Conservation (phyloP, 2,888 invertebrate species). For the Leptinotarsa tumamoca region DNA sequence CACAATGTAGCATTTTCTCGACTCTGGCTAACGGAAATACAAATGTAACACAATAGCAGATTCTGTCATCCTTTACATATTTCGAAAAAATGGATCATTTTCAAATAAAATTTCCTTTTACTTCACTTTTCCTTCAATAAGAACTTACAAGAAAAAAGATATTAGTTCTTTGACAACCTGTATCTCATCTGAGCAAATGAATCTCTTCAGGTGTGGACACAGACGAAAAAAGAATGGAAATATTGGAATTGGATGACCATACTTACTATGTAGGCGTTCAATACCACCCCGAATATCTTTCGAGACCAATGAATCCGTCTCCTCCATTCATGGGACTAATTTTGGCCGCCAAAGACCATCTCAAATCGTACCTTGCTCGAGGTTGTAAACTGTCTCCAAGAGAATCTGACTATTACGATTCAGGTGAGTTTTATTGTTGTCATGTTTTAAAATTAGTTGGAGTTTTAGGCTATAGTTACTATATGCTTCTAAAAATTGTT, state of each 20-base stretch:
- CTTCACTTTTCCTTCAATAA: no score
- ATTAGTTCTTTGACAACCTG: no score
- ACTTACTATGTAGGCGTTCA: conserved; percentile 96
- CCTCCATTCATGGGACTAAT: conserved; percentile 96
- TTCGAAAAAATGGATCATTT: no score
- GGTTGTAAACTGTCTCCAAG: conserved; percentile 82
- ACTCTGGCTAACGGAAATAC: no score
- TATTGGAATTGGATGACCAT: conserved; percentile 87
- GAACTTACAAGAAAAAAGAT: no score
- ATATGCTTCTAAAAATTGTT: not conserved
- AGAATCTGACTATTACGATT: conserved; percentile 78
- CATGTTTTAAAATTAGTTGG: no score
- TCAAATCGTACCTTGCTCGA: conserved; percentile 78
- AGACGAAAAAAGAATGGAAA: conserved; percentile 92
- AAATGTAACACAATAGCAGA: no score
- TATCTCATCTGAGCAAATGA: no score
- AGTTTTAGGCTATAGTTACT: no score
- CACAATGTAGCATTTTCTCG: no score
- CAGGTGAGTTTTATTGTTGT: conserved; percentile 64
- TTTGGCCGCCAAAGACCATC: conserved; percentile 86
- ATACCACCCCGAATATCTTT: conserved; percentile 98
- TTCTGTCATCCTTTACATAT: no score
- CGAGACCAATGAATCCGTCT: conserved; percentile 90
- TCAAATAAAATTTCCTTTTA: no score
- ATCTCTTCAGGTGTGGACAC: conserved; percentile 74